Evolutionary conservation across 2,797 vertebrate species (phyloP), one percentile per base, ranked within the genome.

Genomic region (Acrocephalus scirpaceus): DNA sequence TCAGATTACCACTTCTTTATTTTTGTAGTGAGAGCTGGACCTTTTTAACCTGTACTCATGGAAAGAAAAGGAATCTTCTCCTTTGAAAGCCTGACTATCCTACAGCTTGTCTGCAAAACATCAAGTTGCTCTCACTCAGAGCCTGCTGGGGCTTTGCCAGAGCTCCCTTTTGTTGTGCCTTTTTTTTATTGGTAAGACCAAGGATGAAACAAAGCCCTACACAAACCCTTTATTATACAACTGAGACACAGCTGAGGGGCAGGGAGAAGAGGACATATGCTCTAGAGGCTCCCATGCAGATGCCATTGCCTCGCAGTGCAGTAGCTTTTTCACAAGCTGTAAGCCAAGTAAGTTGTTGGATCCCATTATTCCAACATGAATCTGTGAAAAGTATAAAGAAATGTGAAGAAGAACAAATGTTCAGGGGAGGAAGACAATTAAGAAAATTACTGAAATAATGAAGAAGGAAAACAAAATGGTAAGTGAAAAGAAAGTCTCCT

Each of bases 121-220:
- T 70, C 22, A 40, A 19, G 44, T 13, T 74, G 60, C 53, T 90
- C 50, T 65, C 60, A 58, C 26, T 95, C 72, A 65, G 81, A 72
- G 67, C 45, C 58, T 29, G 48, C 50, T 92, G 83, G 83, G 64
- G 11, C 42, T 79, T 86, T 79, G 91, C 86, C 90, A 94, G 77
- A 78, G 30, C 38, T 93, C 38, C 65, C 54, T 92, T 93, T 95
- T 70, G 66, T 70, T 64, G 34, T 48, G 48, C 29, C 58, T 86
- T 78, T 95, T 95, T 83, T 78, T 70, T 90, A 53, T 95, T 88
- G 2, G 0, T 44, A 74, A 77, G 62, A 83, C 30, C 51, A 56
- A 94, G 50, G 65, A 90, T 38, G 53, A 90, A 76, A 95, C 87
- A 93, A 95, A 93, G 88, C 60, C 60, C 45, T 84, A 36, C 60